A percentile compares a stretch with the other conserved stretches of the same genome.
phyloP scores from a whole-genome alignment of 2,888 invertebrate genomes.

The Lasioglossum figueresi region DNA sequence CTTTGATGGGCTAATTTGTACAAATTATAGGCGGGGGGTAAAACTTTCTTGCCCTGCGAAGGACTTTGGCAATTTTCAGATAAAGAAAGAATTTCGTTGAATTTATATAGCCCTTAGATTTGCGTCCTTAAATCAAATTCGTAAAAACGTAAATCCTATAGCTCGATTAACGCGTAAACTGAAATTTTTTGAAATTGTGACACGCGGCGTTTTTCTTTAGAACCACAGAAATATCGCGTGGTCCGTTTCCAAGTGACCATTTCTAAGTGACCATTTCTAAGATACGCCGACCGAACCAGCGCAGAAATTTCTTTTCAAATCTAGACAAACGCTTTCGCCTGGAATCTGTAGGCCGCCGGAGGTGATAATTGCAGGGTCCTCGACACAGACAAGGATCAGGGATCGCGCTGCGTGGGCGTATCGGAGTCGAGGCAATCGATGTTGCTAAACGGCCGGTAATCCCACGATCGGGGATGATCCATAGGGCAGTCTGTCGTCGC shows the following conservation, averaged over 20 bases:
- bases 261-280: no score
- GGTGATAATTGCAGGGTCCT: neutral
- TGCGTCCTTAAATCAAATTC: no score
- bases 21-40: neutral
- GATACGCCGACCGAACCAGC: no score
- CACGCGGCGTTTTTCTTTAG: no score
- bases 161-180: no score
- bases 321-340: neutral
- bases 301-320: neutral
- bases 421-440: slow-evolving; percentile 38
- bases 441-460: slow-evolving; percentile 52
- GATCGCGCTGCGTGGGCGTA: neutral
- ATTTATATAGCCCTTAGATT: neutral
- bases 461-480: slow-evolving; percentile 55
- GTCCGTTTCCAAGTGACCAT: no score
- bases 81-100: neutral
- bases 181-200: no score
- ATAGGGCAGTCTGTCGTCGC: slow-evolving; percentile 36
- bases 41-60: neutral
- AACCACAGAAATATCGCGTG: no score
- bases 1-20: neutral
- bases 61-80: neutral
- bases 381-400: neutral
- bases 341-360: neutral
- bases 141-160: no score